Evolutionary conservation across 2,113 vertebrate genomes (phyloP).

Genomic region (Blennius ocellaris): DNA sequence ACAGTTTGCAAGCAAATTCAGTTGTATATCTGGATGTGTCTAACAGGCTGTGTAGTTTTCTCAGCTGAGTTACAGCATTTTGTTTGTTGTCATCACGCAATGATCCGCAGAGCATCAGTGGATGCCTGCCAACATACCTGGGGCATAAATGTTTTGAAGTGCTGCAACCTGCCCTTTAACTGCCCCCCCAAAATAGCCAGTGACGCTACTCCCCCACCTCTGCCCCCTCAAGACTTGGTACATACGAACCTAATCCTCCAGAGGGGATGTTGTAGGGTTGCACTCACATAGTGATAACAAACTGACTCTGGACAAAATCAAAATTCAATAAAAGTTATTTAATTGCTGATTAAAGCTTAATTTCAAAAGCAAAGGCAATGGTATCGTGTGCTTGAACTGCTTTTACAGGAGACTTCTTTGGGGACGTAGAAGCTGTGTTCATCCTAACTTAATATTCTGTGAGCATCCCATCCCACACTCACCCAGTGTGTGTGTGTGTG

Average conservation of each 20-base stretch:
- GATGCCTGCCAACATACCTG: conserved; percentile 29
- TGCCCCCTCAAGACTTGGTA: conserved; percentile 29
- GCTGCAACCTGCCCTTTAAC: conserved; percentile 62
- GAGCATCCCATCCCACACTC: conserved; percentile 40
- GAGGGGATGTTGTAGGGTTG: conserved; percentile 39
- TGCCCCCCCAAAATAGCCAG: conserved; percentile 64
- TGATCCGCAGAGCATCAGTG: conserved; percentile 33
- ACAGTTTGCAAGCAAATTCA: not conserved
- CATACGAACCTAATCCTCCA: conserved; percentile 39
- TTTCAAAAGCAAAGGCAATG: not conserved
- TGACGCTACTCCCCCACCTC: not conserved
- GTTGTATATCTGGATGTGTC: not conserved
- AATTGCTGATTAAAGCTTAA: not conserved
- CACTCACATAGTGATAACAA: not conserved
- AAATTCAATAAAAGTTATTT: conserved; percentile 1
- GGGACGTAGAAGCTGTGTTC: conserved; percentile 15
- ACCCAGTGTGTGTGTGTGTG: conserved; percentile 14
- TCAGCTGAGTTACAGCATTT: not conserved
- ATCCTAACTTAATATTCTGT: conserved; percentile 64
- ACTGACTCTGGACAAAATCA: not conserved
- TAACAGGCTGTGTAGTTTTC: conserved; percentile 3
- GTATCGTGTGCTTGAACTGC: not conserved
- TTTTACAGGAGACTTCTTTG: conserved; percentile 14
- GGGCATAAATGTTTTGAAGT: conserved; percentile 61
- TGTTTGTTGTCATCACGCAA: conserved; percentile 22